Base-by-base conservation (phyloP, 2,797 vertebrate species). In the Crenichthys baileyi region DNA sequence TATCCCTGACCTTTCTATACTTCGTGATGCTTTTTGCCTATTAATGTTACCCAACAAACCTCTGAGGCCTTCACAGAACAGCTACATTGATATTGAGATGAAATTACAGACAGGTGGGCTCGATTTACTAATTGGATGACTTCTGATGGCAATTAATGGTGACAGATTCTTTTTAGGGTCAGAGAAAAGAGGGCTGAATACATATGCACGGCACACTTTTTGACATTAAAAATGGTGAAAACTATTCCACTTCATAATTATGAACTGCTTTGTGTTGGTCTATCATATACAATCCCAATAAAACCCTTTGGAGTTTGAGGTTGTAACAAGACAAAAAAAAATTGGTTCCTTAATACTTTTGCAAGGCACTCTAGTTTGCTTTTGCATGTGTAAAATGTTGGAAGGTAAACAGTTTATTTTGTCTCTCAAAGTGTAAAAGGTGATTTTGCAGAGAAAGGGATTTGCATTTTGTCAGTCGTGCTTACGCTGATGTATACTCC, bases 391-490 rank as follows among this genome's bases (percentile, higher is more conserved):
- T 86, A 76, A 79, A 77, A 79, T 83, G 75, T 76, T 75, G 73
- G 63, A 82, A 81, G 76, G 82, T 63, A 90, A 82, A 84, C 73
- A 83, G 67, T 76, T 82, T 81, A 82, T 91, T 91, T 90, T 88
- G 75, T 81, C 78, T 83, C 71, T 78, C 79, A 85, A 90, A 81
- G 85, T 82, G 83, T 91, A 87, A 94, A 92, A 87, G 55, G 76
- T 84, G 89, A 83, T 87, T 93, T 94, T 91, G 91, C 90, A 86
- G 83, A 90, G 93, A 95, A 96, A 96, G 85, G 91, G 94, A 95
- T 96, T 95, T 92, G 92, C 95, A 95, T 98, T 97, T 26, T 97
- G 96, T 97, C 97, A 96, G 91, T 95, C 93, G 92, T 78, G 67
- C 95, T 97, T 96, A 96, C 94, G 92, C 83, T 97, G 96, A 97